These are phyloP conservation scores for Anthoptus insignis DNA, from an alignment of 2,888 invertebrate genomes.

Conservation along the genomic window DNA sequence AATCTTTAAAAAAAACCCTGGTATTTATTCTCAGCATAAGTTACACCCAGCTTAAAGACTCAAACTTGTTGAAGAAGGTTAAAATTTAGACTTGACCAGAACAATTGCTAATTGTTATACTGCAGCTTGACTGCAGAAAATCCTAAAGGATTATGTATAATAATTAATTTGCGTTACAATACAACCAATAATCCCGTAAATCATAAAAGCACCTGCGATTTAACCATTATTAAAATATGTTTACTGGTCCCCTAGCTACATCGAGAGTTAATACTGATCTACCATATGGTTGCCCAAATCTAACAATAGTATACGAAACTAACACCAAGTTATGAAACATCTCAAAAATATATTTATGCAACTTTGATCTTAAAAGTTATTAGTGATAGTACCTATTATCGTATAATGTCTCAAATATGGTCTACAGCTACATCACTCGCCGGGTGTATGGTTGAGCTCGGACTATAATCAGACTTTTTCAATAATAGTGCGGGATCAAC, in stretches of 20 bases:
- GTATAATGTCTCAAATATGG: background rate
- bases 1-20: no score
- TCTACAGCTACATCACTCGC: slow-evolving; percentile 26
- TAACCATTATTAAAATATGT: slow-evolving; percentile 73
- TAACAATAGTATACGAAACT: slow-evolving; percentile 60
- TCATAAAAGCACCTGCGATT: slow-evolving; percentile 65
- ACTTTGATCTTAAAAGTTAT: slow-evolving; percentile 4
- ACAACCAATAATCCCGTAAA: slow-evolving; percentile 52
- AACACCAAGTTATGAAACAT: slow-evolving; percentile 7
- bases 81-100: no score
- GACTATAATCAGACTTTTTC: slow-evolving; percentile 78
- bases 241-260: slow-evolving; percentile 60
- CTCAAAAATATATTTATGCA: slow-evolving; percentile 7
- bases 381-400: slow-evolving; percentile 29
- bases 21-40: no score
- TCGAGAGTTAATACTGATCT: slow-evolving; percentile 67
- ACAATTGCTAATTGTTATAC: no score
- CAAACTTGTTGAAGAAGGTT: no score
- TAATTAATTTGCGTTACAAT: background rate
- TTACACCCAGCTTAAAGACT: no score
- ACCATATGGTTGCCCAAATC: slow-evolving; percentile 77
- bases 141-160: no score
- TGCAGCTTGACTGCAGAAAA: no score
- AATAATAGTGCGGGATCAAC: slow-evolving; percentile 77
- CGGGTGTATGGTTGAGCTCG: slow-evolving; percentile 61